Conservation (phyloP, 1,140 invertebrate species). For the Hesperophylax magnus region DNA sequence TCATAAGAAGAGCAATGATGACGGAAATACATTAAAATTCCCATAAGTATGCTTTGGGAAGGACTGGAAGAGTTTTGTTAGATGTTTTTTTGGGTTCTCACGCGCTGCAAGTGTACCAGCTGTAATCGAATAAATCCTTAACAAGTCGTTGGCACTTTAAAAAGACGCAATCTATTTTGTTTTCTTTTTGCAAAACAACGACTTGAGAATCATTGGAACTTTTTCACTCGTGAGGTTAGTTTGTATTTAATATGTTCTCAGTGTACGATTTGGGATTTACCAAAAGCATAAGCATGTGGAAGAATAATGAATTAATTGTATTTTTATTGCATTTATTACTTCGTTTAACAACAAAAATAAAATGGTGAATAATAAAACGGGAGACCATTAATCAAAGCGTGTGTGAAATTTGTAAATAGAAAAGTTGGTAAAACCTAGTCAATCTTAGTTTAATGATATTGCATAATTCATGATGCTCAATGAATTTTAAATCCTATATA, state of each 20-base stretch:
- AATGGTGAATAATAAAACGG: too few species aligned
- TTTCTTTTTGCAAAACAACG: neutral
- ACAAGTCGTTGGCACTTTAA: slow-evolving; percentile 17
- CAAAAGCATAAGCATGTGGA: neutral
- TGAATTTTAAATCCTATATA: too few species aligned
- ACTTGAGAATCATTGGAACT: neutral
- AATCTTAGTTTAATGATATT: too few species aligned
- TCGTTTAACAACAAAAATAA: too few species aligned
- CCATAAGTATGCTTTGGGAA: neutral
- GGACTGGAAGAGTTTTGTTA: slow-evolving; percentile 16
- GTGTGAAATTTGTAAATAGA: too few species aligned
- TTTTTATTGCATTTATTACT: neutral
- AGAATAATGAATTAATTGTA: neutral
- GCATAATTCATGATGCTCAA: too few species aligned
- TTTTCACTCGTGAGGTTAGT: neutral
- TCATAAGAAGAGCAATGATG: slow-evolving; percentile 20
- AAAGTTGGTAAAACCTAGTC: too few species aligned
- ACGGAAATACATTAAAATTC: slow-evolving; percentile 12
- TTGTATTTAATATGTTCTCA: neutral
- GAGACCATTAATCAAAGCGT: too few species aligned
- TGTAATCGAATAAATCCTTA: slow-evolving; percentile 13
- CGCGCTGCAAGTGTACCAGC: slow-evolving; percentile 14
- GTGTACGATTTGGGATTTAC: slow-evolving; percentile 1
- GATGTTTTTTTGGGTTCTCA: slow-evolving; percentile 28
- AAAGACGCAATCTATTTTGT: neutral